A percentile compares a stretch with the other conserved stretches of the same genome.
Conservation (phyloP, 35 echinoderm and acorn worm genomes). For the Apostichopus californicus region DNA sequence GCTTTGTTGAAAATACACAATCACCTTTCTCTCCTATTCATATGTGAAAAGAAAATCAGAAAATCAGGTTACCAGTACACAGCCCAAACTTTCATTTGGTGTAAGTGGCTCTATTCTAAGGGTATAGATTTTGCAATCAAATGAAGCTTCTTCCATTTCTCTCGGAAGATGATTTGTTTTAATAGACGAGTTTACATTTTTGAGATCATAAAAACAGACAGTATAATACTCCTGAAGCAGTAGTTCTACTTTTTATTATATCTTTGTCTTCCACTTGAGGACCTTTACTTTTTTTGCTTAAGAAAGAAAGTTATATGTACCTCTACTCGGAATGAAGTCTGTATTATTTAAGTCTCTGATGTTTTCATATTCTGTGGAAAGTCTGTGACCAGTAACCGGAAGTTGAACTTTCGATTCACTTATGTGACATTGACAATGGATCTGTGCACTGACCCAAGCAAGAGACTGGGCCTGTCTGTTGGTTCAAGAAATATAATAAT, state of each 20-base stretch:
- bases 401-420: conserved; percentile 87
- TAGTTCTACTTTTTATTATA: too few species aligned
- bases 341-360: conserved; percentile 76
- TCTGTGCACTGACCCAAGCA: conserved; percentile 98
- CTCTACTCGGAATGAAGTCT: conserved; percentile 94
- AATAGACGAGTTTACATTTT: too few species aligned
- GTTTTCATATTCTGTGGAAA: conserved; percentile 64
- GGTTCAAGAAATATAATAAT: neutral
- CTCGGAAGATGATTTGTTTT: too few species aligned
- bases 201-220: too few species aligned
- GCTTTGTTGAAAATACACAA: conserved; percentile 81
- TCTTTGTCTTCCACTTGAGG: too few species aligned
- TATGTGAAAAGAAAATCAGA: neutral
- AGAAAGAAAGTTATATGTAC: conserved; percentile 32
- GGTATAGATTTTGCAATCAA: too few species aligned
- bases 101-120: too few species aligned
- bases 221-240: too few species aligned
- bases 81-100: too few species aligned
- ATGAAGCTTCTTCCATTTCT: too few species aligned
- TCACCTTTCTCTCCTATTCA: conserved; percentile 88
- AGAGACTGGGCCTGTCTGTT: conserved; percentile 60
- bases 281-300: too few species aligned
- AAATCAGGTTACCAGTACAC: too few species aligned
- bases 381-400: conserved; percentile 48
- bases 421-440: conserved; percentile 98